Conservation (phyloP, 1,140 invertebrate species). For the Amyelois transitella region DNA sequence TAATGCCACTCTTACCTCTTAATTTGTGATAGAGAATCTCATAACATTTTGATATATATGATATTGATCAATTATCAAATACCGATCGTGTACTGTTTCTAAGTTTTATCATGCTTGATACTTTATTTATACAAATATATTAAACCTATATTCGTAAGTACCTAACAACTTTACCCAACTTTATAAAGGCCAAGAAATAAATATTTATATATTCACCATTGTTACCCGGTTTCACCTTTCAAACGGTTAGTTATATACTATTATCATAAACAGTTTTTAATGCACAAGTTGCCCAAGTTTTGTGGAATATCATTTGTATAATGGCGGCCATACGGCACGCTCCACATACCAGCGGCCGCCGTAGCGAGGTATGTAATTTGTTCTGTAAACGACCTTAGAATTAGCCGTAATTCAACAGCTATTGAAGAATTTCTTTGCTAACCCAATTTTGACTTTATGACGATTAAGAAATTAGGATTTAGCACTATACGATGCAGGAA, state of each 20-base stretch:
- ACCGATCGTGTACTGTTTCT: no score
- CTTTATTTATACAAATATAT: no score
- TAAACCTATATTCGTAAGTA: no score
- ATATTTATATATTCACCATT: background rate
- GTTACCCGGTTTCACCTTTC: background rate
- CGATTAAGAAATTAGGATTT: no score
- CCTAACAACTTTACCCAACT: background rate
- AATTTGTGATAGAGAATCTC: background rate
- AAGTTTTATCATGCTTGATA: no score
- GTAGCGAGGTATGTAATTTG: slow-evolving; percentile 6
- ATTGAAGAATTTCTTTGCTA: background rate
- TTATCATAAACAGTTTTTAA: slow-evolving; percentile 1
- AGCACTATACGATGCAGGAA: no score
- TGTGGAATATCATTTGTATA: background rate
- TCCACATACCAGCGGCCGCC: slow-evolving; percentile 6
- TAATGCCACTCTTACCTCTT: background rate
- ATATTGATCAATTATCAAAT: no score
- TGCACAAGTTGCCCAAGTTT: slow-evolving; percentile 3
- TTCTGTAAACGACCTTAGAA: slow-evolving; percentile 8
- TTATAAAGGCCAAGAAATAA: background rate
- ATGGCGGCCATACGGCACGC: background rate
- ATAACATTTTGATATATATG: background rate
- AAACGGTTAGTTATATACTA: slow-evolving; percentile 2
- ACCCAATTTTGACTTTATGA: background rate
- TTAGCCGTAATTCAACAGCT: background rate